Percentiles rank a stretch among this genome's conserved stretches.
These are phyloP conservation scores for Patella caerulea DNA, from an alignment of 2,888 invertebrate genomes.

Conservation along the genomic window DNA sequence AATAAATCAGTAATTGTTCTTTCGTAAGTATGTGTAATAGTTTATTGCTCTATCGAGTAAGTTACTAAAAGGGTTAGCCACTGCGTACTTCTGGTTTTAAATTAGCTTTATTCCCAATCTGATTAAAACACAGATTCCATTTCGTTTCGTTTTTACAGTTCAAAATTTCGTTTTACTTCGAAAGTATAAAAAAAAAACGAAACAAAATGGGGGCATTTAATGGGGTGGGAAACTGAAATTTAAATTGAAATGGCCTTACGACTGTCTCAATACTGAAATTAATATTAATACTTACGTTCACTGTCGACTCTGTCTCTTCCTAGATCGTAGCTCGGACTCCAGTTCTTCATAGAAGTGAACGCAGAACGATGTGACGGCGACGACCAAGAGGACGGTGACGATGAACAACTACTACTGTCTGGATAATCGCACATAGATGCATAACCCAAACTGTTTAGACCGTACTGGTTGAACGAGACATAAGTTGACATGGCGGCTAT, in stretches of 20 bases:
- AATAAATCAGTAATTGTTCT: no score
- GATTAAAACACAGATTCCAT: no score
- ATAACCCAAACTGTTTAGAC: conserved; percentile 46
- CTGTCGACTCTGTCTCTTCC: conserved; percentile 11
- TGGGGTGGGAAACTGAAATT: no score
- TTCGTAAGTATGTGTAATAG: no score
- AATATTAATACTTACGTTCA: conserved; percentile 15
- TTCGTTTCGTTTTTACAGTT: no score
- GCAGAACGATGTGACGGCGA: background rate
- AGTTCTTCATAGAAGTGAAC: background rate
- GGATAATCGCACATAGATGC: conserved; percentile 33
- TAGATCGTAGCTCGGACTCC: conserved; percentile 7
- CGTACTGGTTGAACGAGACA: conserved; percentile 39
- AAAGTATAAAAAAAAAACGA: no score
- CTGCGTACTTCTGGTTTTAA: no score
- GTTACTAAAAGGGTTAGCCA: no score
- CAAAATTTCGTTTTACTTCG: no score
- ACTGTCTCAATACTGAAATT: background rate
- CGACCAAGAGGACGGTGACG: background rate
- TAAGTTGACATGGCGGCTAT: conserved; percentile 19
- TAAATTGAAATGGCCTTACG: background rate
- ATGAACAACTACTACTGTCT: conserved; percentile 1
- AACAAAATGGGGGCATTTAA: no score
- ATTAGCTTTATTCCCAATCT: no score
- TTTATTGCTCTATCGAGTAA: no score